Conservation (phyloP, 2,888 invertebrate genomes). For the Cinara cedri region DNA sequence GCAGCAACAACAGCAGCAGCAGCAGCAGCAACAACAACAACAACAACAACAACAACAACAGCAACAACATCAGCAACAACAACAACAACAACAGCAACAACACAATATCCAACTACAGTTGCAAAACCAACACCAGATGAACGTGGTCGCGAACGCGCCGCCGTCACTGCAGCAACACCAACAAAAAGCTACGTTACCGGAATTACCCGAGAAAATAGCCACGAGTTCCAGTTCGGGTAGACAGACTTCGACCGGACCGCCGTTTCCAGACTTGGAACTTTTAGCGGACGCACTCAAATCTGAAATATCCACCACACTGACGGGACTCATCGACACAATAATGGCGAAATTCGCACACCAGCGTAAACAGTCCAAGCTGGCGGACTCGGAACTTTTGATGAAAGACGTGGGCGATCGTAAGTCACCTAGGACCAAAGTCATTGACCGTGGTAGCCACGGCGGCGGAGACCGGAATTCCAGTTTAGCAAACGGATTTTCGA, state of each 20-base stretch:
- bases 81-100: slow-evolving; percentile 63
- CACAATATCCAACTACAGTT: slow-evolving; percentile 60
- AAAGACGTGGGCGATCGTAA: slow-evolving; percentile 82
- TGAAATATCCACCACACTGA: slow-evolving; percentile 84
- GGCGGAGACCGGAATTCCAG: slow-evolving; percentile 59
- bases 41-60: slow-evolving; percentile 65
- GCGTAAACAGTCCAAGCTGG: slow-evolving; percentile 78
- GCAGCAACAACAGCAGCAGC: slow-evolving; percentile 67
- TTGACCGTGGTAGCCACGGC: slow-evolving; percentile 67
- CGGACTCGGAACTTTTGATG: slow-evolving; percentile 82
- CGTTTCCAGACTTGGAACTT: slow-evolving; percentile 74
- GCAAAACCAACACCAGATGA: slow-evolving; percentile 60
- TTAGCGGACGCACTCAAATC: slow-evolving; percentile 89
- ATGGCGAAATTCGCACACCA: slow-evolving; percentile 84
- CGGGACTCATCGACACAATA: slow-evolving; percentile 85
- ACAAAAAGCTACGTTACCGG: slow-evolving; percentile 8
- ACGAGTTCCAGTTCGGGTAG: neutral
- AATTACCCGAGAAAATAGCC: slow-evolving; percentile 4
- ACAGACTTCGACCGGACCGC: neutral
- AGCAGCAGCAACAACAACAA: slow-evolving; percentile 66
- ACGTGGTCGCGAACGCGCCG: slow-evolving; percentile 63
- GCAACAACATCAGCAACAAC: slow-evolving; percentile 63
- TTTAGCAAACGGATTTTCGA: slow-evolving; percentile 63
- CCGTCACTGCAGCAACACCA: slow-evolving; percentile 59
- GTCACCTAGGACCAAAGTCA: slow-evolving; percentile 79